Percentiles rank a stretch among this genome's conserved stretches.
phyloP scores from a whole-genome alignment of 2,888 invertebrate species.

The Craniophora ligustri region DNA sequence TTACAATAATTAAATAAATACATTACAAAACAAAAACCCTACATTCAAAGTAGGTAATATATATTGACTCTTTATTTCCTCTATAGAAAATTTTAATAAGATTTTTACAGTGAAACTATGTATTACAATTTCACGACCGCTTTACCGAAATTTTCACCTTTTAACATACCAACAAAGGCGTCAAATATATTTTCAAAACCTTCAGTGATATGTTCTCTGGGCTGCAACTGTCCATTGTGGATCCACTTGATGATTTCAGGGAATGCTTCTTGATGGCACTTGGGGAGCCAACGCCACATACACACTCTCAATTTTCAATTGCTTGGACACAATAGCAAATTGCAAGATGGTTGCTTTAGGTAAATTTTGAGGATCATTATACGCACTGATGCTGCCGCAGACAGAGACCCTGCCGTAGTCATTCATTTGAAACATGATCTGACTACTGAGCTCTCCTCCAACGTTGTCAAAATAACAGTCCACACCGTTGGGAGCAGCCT shows the following conservation, averaged over 20 bases:
- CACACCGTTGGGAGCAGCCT: conserved; percentile 88
- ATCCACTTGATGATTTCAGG: conserved; percentile 89
- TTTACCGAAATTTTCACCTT: conserved; percentile 91
- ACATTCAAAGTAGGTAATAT: too few relatives aligned
- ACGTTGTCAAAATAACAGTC: conserved; percentile 94
- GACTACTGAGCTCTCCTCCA: conserved; percentile 89
- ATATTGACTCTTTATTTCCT: conserved; percentile 88
- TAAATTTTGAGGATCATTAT: conserved; percentile 66
- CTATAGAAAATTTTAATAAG: conserved; percentile 92
- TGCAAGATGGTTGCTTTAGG: conserved; percentile 84
- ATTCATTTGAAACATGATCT: conserved; percentile 89
- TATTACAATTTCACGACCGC: conserved; percentile 90
- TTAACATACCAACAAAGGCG: conserved; percentile 90
- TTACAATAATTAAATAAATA: too few relatives aligned
- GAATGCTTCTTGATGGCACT: conserved; percentile 88
- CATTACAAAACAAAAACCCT: too few relatives aligned
- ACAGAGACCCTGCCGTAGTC: conserved; percentile 88
- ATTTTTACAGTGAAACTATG: too few relatives aligned
- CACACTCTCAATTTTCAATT: conserved; percentile 91
- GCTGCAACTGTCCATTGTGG: conserved; percentile 90
- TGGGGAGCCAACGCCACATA: conserved; percentile 83
- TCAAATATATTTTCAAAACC: conserved; percentile 92
- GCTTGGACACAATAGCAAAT: conserved; percentile 85
- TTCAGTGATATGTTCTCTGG: conserved; percentile 90
- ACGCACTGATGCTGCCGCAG: conserved; percentile 74